phyloP scores from a whole-genome alignment of 2,797 vertebrate species.

The Parauchenoglanis ngamensis region DNA sequence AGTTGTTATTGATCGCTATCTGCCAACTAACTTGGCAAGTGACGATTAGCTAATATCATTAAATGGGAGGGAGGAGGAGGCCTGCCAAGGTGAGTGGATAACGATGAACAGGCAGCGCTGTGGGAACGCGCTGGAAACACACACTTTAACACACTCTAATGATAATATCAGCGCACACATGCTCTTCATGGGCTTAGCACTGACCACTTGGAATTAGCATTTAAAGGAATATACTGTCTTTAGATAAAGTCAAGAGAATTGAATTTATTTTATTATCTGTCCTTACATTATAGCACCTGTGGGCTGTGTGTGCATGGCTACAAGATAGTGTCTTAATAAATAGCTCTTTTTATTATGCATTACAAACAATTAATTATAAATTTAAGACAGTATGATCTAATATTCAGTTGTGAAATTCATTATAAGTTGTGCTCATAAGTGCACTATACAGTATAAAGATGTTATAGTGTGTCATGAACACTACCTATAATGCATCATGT shows the following conservation, averaged over 20 bases:
- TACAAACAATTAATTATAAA: background rate
- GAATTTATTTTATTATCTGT: background rate
- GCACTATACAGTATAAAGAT: background rate
- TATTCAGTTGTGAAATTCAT: background rate
- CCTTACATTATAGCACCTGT: background rate
- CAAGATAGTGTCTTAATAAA: too few relatives aligned
- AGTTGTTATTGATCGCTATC: slow-evolving; percentile 40
- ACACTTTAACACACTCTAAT: slow-evolving; percentile 19
- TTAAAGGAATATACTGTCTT: background rate
- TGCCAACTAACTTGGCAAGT: slow-evolving; percentile 47
- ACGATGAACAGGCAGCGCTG: slow-evolving; percentile 22
- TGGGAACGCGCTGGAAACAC: slow-evolving; percentile 6
- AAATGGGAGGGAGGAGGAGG: slow-evolving; percentile 10
- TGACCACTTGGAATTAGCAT: background rate
- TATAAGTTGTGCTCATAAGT: background rate
- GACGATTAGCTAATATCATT: slow-evolving; percentile 32
- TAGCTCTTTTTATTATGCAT: background rate
- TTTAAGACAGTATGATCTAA: background rate
- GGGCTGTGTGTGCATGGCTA: background rate
- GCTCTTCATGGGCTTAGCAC: background rate
- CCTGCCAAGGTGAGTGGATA: slow-evolving; percentile 30
- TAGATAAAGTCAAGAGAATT: background rate
- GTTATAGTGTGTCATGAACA: background rate
- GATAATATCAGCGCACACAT: slow-evolving; percentile 19
- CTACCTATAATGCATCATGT: background rate